phyloP scores from a whole-genome alignment of 2,113 vertebrate species.

The Trichomycterus rosablanca region DNA sequence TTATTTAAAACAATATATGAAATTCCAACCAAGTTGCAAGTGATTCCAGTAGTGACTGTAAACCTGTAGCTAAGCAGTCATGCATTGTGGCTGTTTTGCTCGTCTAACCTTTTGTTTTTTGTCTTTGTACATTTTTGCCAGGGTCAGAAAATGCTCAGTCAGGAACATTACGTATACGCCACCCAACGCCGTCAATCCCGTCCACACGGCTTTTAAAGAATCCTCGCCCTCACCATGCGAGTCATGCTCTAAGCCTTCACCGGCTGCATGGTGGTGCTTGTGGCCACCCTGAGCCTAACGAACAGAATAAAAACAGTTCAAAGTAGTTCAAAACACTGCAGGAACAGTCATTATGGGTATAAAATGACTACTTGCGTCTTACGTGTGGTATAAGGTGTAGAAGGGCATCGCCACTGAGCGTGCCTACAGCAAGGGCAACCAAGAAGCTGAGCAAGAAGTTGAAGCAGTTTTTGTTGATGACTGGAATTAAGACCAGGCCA shows the following conservation, averaged over 20 bases:
- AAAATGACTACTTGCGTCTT: constrained; percentile 64
- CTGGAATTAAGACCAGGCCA: constrained; percentile 86
- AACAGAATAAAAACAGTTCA: neutral
- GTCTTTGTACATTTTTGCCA: constrained; percentile 96
- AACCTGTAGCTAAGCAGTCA: too few species aligned
- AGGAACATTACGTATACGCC: constrained; percentile 98
- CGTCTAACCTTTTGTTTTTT: constrained; percentile 97
- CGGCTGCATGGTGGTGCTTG: constrained; percentile 42
- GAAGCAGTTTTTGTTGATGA: constrained; percentile 93
- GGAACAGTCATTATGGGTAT: neutral
- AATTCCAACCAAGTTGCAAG: too few species aligned
- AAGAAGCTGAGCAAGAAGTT: constrained; percentile 96
- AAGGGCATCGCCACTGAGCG: constrained; percentile 93
- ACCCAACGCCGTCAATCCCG: constrained; percentile 85
- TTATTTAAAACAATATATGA: too few species aligned
- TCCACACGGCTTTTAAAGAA: constrained; percentile 85
- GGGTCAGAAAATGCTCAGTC: constrained; percentile 91
- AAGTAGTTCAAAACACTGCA: neutral
- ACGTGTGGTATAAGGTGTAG: constrained; percentile 96
- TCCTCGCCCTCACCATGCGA: constrained; percentile 51
- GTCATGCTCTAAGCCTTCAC: constrained; percentile 16
- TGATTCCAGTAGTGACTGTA: too few species aligned
- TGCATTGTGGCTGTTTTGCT: too few species aligned
- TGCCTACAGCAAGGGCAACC: constrained; percentile 92
- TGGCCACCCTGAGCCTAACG: constrained; percentile 63